These are phyloP conservation scores for Drosophila tripunctata DNA, from an alignment of 2,888 invertebrate species.

Conservation along the genomic window DNA sequence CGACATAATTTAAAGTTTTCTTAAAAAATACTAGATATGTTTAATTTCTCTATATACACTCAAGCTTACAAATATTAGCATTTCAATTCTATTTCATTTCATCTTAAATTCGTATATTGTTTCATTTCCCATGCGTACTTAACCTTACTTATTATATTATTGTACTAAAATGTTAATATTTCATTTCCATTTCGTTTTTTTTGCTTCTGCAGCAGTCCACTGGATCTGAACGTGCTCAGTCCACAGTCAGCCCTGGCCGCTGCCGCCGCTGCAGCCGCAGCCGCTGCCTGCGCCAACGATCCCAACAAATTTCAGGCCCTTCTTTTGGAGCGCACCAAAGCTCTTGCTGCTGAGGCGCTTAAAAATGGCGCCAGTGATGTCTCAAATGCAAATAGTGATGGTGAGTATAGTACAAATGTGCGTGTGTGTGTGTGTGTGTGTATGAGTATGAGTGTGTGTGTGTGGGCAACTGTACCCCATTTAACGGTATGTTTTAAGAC, in stretches of 20 bases:
- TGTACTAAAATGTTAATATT: no score
- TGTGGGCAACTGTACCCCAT: conserved; percentile 13
- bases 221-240: conserved; percentile 88
- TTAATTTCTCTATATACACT: no score
- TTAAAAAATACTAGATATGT: no score
- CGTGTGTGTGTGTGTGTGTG: background rate
- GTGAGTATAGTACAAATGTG: conserved; percentile 51
- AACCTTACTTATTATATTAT: no score
- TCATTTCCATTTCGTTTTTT: conserved; percentile 34
- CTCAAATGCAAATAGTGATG: conserved; percentile 66
- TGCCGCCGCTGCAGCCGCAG: conserved; percentile 88
- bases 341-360: conserved; percentile 86
- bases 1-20: no score
- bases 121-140: no score
- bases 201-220: conserved; percentile 67
- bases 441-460: background rate
- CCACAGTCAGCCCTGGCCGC: conserved; percentile 85
- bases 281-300: conserved; percentile 86
- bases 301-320: conserved; percentile 89
- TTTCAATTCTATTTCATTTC: no score
- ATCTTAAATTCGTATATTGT: no score
- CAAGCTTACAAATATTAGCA: no score
- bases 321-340: conserved; percentile 91
- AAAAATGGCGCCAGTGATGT: conserved; percentile 80
- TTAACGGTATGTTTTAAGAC: conserved; percentile 10